Percentiles rank a stretch among this genome's conserved stretches.
Evolutionary conservation across 2,888 invertebrate species (phyloP).

Genomic region (Tanytarsus gracilentus): DNA sequence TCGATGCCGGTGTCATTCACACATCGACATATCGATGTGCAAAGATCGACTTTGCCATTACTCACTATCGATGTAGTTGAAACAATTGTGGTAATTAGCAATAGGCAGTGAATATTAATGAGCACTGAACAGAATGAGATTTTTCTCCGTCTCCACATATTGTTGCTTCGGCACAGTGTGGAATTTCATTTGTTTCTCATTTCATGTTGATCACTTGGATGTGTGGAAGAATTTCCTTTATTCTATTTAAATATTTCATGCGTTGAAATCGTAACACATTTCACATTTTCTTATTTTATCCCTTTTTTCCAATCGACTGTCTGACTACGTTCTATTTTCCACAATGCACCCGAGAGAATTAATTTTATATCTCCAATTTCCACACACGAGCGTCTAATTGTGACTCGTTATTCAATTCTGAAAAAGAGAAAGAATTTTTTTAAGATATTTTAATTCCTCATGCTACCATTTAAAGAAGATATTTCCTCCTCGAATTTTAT

Average conservation of each 20-base stretch:
- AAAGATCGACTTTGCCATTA: conserved; percentile 19
- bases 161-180: neutral
- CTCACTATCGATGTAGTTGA: too few relatives aligned
- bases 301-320: neutral
- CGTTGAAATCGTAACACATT: conserved; percentile 20
- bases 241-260: conserved; percentile 18
- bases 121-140: conserved; percentile 4
- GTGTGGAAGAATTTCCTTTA: neutral
- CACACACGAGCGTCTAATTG: conserved; percentile 12
- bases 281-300: conserved; percentile 1
- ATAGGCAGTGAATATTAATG: neutral
- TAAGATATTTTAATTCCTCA: conserved; percentile 8
- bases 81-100: neutral
- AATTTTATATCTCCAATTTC: conserved; percentile 8
- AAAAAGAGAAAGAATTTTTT: neutral
- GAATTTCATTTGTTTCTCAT: conserved; percentile 24
- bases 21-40: conserved; percentile 18
- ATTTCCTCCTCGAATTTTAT: neutral
- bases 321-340: neutral
- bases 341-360: neutral
- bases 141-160: conserved; percentile 19
- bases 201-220: neutral
- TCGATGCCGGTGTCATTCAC: conserved; percentile 6
- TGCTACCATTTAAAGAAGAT: neutral
- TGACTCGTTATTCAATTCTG: conserved; percentile 13